These are phyloP conservation scores for Polyommatus iphigenia DNA, from an alignment of 2,888 invertebrate genomes.

Conservation along the genomic window DNA sequence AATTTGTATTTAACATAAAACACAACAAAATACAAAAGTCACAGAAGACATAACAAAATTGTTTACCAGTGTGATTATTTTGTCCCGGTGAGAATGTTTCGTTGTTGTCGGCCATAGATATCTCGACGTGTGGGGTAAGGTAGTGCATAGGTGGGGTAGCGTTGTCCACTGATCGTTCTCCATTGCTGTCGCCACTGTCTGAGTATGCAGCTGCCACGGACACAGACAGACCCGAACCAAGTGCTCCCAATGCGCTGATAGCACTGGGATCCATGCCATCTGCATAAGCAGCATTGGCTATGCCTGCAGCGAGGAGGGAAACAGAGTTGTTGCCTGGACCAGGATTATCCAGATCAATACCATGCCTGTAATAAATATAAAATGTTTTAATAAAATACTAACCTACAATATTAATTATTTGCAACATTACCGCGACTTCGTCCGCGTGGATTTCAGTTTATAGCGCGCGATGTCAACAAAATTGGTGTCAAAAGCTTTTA, in stretches of 20 bases:
- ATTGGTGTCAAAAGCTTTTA: no score
- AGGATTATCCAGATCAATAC: constrained; percentile 94
- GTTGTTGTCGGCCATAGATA: constrained; percentile 92
- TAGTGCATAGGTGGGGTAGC: constrained; percentile 95
- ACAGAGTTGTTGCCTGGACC: constrained; percentile 90
- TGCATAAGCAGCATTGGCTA: constrained; percentile 80
- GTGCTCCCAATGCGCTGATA: constrained; percentile 75
- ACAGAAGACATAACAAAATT: background rate
- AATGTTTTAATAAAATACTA: background rate
- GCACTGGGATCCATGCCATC: constrained; percentile 78
- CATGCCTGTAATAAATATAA: constrained; percentile 81
- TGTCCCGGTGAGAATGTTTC: constrained; percentile 83
- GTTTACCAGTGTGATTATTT: constrained; percentile 62
- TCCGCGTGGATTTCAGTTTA: no score
- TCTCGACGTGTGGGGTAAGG: constrained; percentile 94
- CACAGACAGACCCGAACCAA: constrained; percentile 83
- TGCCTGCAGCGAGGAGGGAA: constrained; percentile 85
- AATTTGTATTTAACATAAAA: no score
- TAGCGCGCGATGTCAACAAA: no score
- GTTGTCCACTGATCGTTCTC: constrained; percentile 90
- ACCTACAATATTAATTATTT: background rate
- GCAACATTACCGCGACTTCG: no score
- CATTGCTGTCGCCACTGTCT: constrained; percentile 91
- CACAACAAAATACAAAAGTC: no score
- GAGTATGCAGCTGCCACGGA: constrained; percentile 87